phyloP scores from a whole-genome alignment of 2,113 vertebrate species.

The Amia ocellicauda region DNA sequence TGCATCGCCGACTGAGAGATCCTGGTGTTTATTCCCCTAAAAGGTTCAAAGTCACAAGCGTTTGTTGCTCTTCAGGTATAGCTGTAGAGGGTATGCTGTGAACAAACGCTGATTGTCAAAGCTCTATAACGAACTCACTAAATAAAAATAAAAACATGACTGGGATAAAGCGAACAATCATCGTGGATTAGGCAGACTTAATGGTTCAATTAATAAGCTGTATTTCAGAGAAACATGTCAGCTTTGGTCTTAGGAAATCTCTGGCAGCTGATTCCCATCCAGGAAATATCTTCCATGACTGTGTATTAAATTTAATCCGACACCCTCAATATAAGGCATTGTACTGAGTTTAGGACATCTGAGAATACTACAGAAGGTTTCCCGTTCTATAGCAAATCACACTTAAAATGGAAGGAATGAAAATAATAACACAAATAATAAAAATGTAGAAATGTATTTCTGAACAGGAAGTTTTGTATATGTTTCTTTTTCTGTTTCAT shows the following conservation, averaged over 20 bases:
- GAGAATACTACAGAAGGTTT: not conserved
- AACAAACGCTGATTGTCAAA: too few species aligned
- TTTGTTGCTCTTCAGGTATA: too few species aligned
- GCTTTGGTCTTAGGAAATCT: conserved; percentile 63
- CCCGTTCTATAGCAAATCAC: not conserved
- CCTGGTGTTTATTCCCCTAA: too few species aligned
- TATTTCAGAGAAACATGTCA: conserved; percentile 69
- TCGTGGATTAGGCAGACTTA: conserved; percentile 68
- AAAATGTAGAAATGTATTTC: conserved; percentile 31
- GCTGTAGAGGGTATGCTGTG: too few species aligned
- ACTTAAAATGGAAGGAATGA: not conserved
- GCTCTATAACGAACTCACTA: too few species aligned
- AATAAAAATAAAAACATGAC: too few species aligned
- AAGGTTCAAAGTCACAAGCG: too few species aligned
- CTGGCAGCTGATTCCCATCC: conserved; percentile 64
- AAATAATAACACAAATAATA: conserved; percentile 22
- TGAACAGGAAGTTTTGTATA: conserved; percentile 26
- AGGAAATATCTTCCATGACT: conserved; percentile 87
- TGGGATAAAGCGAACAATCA: conserved; percentile 59
- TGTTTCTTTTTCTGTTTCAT: conserved; percentile 34
- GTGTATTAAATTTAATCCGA: conserved; percentile 85
- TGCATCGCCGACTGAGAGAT: too few species aligned
- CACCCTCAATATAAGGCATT: conserved; percentile 55
- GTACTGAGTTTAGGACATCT: conserved; percentile 45
- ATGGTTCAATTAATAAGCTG: conserved; percentile 72